Evolutionary conservation across 1,140 invertebrate genomes (phyloP).

Genomic region (Idris sp.): DNA sequence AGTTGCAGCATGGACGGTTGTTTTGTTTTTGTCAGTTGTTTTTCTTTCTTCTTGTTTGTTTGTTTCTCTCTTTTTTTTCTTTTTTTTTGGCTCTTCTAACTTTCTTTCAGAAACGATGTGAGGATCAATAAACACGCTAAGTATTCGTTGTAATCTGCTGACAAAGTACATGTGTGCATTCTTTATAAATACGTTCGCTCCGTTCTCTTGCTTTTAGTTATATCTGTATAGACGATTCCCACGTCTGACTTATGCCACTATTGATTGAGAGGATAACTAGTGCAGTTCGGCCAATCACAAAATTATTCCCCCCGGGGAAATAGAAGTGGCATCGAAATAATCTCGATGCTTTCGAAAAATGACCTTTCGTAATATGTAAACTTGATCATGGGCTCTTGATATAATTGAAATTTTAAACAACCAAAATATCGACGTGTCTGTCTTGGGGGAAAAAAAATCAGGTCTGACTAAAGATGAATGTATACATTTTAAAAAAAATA

Average conservation of each 20-base stretch:
- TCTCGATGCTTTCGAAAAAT: too few species aligned
- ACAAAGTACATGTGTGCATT: constrained; percentile 54
- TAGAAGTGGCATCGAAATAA: too few species aligned
- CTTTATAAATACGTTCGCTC: constrained; percentile 48
- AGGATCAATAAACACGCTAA: constrained; percentile 46
- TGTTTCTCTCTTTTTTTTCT: constrained; percentile 19
- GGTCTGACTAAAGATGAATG: too few species aligned
- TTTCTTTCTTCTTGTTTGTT: constrained; percentile 7
- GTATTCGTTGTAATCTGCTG: constrained; percentile 49
- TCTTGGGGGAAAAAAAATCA: too few species aligned
- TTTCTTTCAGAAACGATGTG: constrained; percentile 41
- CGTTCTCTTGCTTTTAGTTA: constrained; percentile 60
- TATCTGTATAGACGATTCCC: constrained; percentile 46
- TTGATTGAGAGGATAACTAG: constrained; percentile 19
- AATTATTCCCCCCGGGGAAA: too few species aligned
- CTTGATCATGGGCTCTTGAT: too few species aligned
- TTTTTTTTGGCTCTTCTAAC: constrained; percentile 21
- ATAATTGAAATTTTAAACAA: too few species aligned
- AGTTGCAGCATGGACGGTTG: constrained; percentile 32
- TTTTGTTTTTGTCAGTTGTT: constrained; percentile 29
- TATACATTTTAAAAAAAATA: too few species aligned
- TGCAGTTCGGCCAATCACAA: background rate
- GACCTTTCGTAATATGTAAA: too few species aligned
- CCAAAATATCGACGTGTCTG: too few species aligned
- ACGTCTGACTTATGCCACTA: constrained; percentile 34